phyloP scores from a whole-genome alignment of 2,888 invertebrate species.

The Melanargia galathea region DNA sequence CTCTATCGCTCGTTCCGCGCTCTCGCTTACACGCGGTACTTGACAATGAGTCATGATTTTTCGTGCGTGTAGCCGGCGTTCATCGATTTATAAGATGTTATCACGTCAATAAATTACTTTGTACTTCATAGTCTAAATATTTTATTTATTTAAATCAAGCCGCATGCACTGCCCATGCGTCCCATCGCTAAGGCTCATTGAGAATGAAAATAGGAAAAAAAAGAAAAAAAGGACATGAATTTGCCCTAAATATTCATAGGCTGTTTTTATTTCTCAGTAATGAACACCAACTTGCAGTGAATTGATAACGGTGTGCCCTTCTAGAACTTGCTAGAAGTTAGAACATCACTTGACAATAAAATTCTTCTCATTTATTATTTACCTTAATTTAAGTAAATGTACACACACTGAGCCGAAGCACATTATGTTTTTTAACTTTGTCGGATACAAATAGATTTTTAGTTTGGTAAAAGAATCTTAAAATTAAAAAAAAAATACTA shows the following conservation, averaged over 20 bases:
- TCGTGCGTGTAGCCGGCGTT: no score
- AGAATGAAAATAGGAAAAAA: not conserved
- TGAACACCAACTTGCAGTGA: conserved; percentile 4
- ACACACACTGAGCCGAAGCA: conserved; percentile 9
- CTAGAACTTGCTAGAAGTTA: not conserved
- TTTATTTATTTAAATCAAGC: no score
- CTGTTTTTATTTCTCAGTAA: conserved; percentile 4
- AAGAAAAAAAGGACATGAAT: not conserved
- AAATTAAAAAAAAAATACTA: no score
- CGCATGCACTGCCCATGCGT: no score
- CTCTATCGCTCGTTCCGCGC: no score
- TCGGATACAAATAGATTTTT: not conserved
- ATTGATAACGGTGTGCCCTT: not conserved
- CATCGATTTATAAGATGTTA: no score
- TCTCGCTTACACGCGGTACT: no score
- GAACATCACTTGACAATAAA: not conserved
- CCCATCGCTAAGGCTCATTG: not conserved
- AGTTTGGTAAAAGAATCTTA: not conserved
- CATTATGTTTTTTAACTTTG: not conserved
- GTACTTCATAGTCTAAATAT: no score
- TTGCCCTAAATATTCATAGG: not conserved
- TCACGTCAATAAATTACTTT: no score
- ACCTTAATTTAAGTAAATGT: not conserved
- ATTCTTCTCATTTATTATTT: not conserved
- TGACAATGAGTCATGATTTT: no score